Base-by-base conservation (phyloP, 2,113 vertebrate species). In the Balaeniceps rex region DNA sequence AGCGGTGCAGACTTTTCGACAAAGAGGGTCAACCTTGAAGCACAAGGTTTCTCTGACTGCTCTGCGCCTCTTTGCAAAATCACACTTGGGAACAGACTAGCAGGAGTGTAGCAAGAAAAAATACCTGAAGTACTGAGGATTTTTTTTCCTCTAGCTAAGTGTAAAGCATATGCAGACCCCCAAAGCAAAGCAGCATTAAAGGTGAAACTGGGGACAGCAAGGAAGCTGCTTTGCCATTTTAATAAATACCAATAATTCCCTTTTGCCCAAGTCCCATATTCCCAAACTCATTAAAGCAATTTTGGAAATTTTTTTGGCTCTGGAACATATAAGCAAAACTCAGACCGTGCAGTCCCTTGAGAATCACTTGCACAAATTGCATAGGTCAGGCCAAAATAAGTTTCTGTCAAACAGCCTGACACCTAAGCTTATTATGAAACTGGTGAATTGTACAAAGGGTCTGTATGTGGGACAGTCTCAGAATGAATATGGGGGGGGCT, bases 361-460 rank as follows among this genome's bases (percentile, higher is more conserved):
- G 98, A 90, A 93, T 94, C 63, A 51, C 96, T 97, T 97, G 79
- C 76, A 83, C 90, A 91, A 96, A 95, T 84, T 89, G 91, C 93
- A n/a, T 76, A 91, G 97, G 97, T 98, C 97, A 98, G 88, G 91
- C 91, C 95, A 97, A 96, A 97, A 82, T 94, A 97, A 94, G 93
- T 98, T 98, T 97, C 97, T 98, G 95, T 98, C 98, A 96, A 97
- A 95, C 95, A 97, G 81, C 96, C 98, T 98, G 96, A 98, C 98
- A 98, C 98, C 97, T 98, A 93, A 14, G 90, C 74, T 98, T 98
- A 97, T 98, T 98, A 97, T 89, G 72, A 97, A 98, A 95, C 55
- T 74, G 84, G 63, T 95, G 86, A 92, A 60, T 95, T 91, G 91
- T 93, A 85, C 90, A 58, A 85, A 93, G 72, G 76, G 70, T 88